These are phyloP conservation scores for Podarcis siculus DNA, from an alignment of 2,797 vertebrate genomes.

Conservation along the genomic window DNA sequence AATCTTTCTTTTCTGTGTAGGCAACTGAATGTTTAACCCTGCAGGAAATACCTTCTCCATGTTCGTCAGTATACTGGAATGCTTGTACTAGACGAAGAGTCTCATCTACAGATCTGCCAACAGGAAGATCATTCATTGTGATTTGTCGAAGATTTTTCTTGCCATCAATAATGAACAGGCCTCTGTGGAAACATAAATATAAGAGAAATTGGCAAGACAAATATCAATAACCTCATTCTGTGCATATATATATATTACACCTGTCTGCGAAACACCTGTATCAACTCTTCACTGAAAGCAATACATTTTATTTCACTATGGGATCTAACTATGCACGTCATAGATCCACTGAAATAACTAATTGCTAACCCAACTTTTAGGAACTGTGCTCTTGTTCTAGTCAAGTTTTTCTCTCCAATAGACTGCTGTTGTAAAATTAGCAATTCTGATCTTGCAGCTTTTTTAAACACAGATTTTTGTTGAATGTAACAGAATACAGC, in stretches of 20 bases:
- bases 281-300: neutral
- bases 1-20: neutral
- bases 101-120: constrained; percentile 97
- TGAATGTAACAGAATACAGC: neutral
- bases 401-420: neutral
- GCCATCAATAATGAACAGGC: constrained; percentile 97
- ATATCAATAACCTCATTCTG: neutral
- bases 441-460: neutral
- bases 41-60: constrained; percentile 89
- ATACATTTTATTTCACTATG: neutral
- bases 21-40: neutral
- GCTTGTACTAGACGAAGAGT: constrained; percentile 96
- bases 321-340: neutral
- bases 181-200: constrained; percentile 78
- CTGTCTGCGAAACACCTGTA: neutral
- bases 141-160: constrained; percentile 95
- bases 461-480: neutral
- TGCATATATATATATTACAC: neutral
- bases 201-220: neutral
- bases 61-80: constrained; percentile 98
- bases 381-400: neutral
- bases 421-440: neutral
- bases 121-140: constrained; percentile 98
- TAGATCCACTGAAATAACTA: neutral
- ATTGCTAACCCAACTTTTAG: neutral